phyloP scores from a whole-genome alignment of 2,797 vertebrate genomes.

The Rousettus madagascariensis region DNA sequence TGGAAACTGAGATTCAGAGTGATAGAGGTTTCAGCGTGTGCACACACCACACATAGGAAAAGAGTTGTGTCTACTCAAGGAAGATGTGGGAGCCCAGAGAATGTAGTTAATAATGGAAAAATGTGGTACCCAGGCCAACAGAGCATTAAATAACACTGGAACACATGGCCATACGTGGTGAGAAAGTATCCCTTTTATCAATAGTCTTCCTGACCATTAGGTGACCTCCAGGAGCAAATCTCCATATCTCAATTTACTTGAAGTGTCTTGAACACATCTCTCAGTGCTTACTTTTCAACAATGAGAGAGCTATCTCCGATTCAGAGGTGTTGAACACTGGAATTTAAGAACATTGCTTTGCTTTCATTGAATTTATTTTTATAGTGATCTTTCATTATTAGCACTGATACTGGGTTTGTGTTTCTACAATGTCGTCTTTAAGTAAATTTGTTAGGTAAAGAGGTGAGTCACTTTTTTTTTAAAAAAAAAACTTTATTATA shows the following conservation, averaged over 20 bases:
- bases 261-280: neutral
- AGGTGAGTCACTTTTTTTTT: neutral
- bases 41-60: neutral
- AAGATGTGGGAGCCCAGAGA: neutral
- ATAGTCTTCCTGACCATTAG: neutral
- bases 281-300: neutral
- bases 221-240: neutral
- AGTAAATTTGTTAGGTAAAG: neutral
- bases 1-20: neutral
- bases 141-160: neutral
- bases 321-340: neutral
- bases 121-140: neutral
- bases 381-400: neutral
- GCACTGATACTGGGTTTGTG: neutral
- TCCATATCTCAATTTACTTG: neutral
- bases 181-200: neutral
- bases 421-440: neutral
- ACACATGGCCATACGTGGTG: rapidly evolving
- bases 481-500: too few species aligned
- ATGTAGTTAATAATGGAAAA: rapidly evolving
- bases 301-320: neutral
- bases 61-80: neutral
- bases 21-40: neutral
- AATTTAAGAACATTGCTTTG: neutral
- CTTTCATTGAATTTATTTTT: neutral